Evolutionary conservation across 2,888 invertebrate species (phyloP).

Genomic region (Ernsta delagoae): DNA sequence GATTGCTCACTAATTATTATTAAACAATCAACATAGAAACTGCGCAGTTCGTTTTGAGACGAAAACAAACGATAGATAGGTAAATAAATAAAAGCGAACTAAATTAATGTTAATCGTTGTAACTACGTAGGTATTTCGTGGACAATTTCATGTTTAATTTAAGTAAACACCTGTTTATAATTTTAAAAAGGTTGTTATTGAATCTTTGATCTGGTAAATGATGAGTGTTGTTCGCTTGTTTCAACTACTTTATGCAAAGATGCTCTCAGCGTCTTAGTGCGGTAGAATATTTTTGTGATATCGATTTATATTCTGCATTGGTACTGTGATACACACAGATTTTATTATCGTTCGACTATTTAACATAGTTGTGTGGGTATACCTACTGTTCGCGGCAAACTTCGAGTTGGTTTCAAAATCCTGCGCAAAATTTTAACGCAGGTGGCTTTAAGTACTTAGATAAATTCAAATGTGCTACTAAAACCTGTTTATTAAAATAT

Average conservation of each 20-base stretch:
- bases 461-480: too few relatives aligned
- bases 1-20: constrained; percentile 24
- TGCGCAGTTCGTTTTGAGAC: constrained; percentile 29
- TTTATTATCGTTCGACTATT: too few relatives aligned
- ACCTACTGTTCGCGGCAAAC: too few relatives aligned
- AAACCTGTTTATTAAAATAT: too few relatives aligned
- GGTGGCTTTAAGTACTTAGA: too few relatives aligned
- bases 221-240: constrained; percentile 2
- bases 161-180: constrained; percentile 26
- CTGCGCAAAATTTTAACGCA: too few relatives aligned
- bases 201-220: constrained; percentile 5
- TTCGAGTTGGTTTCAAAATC: too few relatives aligned
- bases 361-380: too few relatives aligned
- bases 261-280: background rate
- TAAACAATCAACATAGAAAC: constrained; percentile 28
- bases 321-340: background rate
- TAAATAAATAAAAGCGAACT: background rate
- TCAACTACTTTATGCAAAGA: constrained; percentile 14
- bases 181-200: constrained; percentile 27
- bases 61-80: constrained; percentile 22
- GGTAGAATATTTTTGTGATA: constrained; percentile 8
- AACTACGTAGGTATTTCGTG: constrained; percentile 12
- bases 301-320: background rate
- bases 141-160: constrained; percentile 15
- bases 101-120: constrained; percentile 21